Evolutionary conservation across 1,140 invertebrate species (phyloP).

Genomic region (Diabrotica virgifera): DNA sequence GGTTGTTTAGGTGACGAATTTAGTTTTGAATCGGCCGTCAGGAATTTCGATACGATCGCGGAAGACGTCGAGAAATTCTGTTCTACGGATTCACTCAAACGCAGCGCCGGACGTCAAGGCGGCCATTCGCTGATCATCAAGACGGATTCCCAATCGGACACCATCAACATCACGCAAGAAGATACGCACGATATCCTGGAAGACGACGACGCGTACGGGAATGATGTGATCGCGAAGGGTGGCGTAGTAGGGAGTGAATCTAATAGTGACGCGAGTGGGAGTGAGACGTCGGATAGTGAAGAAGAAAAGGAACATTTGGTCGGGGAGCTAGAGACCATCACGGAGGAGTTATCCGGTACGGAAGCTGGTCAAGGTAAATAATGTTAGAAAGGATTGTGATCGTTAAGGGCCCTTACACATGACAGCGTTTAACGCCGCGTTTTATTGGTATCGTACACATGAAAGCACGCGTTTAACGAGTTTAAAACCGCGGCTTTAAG

Average conservation of each 20-base stretch:
- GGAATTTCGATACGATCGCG: slow-evolving; percentile 44
- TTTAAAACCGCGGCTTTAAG: too few relatives aligned
- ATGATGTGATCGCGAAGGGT: slow-evolving; percentile 8
- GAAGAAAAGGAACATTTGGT: slow-evolving; percentile 39
- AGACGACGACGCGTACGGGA: slow-evolving; percentile 11
- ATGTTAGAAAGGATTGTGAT: too few relatives aligned
- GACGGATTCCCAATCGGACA: slow-evolving; percentile 7
- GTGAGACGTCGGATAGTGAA: slow-evolving; percentile 29
- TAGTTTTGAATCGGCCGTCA: slow-evolving; percentile 41
- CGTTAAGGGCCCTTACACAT: too few relatives aligned
- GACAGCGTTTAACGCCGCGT: too few relatives aligned
- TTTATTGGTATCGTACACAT: too few relatives aligned
- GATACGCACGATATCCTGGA: background rate
- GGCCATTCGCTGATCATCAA: slow-evolving; percentile 4
- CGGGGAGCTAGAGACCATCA: slow-evolving; percentile 42
- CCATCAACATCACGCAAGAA: slow-evolving; percentile 5
- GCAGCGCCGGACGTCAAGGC: too few relatives aligned
- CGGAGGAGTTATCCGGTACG: slow-evolving; percentile 42
- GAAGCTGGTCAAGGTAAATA: slow-evolving; percentile 29
- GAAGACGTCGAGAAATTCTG: slow-evolving; percentile 44
- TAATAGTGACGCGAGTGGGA: slow-evolving; percentile 28
- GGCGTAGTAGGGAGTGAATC: slow-evolving; percentile 23
- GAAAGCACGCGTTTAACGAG: too few relatives aligned
- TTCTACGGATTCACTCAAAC: slow-evolving; percentile 25
- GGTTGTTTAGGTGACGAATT: slow-evolving; percentile 26